These are phyloP conservation scores for Drosophila teissieri DNA, from an alignment of 1,140 invertebrate species.

Conservation along the genomic window DNA sequence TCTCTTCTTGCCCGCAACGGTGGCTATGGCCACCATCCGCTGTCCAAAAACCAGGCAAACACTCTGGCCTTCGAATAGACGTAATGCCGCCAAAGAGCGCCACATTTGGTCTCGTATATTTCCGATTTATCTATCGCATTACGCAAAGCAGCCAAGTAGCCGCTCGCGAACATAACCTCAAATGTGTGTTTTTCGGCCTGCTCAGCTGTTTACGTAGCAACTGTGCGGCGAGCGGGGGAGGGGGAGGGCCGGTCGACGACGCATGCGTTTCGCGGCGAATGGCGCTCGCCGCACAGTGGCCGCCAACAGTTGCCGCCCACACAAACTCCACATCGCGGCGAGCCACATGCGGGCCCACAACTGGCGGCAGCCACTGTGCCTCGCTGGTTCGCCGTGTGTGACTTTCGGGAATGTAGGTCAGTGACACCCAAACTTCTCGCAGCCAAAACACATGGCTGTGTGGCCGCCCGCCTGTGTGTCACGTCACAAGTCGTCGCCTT, in stretches of 20 bases:
- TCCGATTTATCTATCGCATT: conserved; percentile 41
- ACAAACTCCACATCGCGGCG: background rate
- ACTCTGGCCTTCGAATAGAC: conserved; percentile 38
- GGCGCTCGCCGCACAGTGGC: conserved; percentile 17
- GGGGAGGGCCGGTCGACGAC: background rate
- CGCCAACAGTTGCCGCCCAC: conserved; percentile 13
- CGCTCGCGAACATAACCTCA: conserved; percentile 57
- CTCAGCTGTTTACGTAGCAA: conserved; percentile 34
- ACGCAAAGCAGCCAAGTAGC: conserved; percentile 50
- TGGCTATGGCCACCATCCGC: conserved; percentile 8
- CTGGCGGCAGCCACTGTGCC: conserved; percentile 24
- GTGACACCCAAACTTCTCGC: conserved; percentile 72
- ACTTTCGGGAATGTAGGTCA: conserved; percentile 79
- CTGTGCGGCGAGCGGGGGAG: background rate
- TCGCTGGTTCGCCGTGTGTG: conserved; percentile 24
- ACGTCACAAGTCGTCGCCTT: conserved; percentile 2
- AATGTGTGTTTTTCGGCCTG: conserved; percentile 9
- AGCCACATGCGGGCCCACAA: background rate
- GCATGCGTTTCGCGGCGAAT: conserved; percentile 57
- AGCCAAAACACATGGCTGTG: conserved; percentile 41
- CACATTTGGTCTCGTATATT: background rate
- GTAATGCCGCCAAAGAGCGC: conserved; percentile 36
- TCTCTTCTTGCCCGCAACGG: background rate
- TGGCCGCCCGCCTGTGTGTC: background rate
- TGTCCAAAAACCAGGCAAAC: conserved; percentile 28